Base-by-base conservation (phyloP, 2,113 vertebrate species). In the Equus quagga region DNA sequence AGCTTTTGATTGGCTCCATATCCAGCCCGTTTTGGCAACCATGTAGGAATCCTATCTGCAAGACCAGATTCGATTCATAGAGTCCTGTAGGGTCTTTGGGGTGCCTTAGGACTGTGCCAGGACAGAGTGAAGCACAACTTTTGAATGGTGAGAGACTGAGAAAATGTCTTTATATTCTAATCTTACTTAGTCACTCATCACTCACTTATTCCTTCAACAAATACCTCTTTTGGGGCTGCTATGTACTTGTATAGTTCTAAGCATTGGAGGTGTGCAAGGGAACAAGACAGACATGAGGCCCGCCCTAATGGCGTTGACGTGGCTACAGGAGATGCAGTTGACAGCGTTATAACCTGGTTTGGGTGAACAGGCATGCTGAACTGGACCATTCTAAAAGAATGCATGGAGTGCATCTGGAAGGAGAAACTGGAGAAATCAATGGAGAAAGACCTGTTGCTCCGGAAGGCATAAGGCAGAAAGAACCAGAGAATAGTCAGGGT, bases 221-320 rank as follows among this genome's bases (percentile, higher is more conserved):
- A 80, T 84, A 24, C 19, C 23, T 62, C 44, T n/a, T 5, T 15
- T 18, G 58, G 58, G 41, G 12, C 41, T 4, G 0, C 33, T 4
- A 0, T 60, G 31, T 82, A 13, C n/a, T 31, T 11, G 21, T 21
- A 36, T 0, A 64, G 33, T 64, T 19, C 44, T 72, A 6, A 26
- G 28, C 31, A 21, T 21, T 44, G 18, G 33, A 62, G 49, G 49
- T 6, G 0, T 0, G 0, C 31, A 51, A 44, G 18, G 26, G 44
- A 46, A 3, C 44, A 56, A 60, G 65, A 21, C 0, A 23, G 54
- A 44, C 7, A 2, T 0, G 24, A n/a, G 23, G 0, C 70, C n/a
- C 31, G 4, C 21, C 36, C 46, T 26, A 3, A 36, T 17, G 60
- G 58, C 75, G 44, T n/a, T 58, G 26, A 6, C 46, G 6, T 31